Percentiles rank a stretch among this genome's conserved stretches.
These are phyloP conservation scores for Varanus komodoensis DNA, from an alignment of 2,113 vertebrate species.

Conservation along the genomic window DNA sequence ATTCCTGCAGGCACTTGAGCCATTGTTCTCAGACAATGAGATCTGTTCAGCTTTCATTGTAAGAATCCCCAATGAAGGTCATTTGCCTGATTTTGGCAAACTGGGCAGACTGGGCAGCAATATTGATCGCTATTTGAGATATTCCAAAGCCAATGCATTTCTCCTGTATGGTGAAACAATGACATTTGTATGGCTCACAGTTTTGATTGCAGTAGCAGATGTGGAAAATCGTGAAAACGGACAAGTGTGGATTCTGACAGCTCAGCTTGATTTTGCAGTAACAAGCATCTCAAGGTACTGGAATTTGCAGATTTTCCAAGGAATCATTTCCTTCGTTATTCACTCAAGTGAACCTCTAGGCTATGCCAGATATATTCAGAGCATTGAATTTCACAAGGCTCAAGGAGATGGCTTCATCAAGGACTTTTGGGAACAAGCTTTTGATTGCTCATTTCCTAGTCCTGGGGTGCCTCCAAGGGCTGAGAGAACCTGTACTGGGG, in stretches of 20 bases:
- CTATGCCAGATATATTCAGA: not conserved
- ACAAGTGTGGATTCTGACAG: not conserved
- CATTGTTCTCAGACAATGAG: too few relatives aligned
- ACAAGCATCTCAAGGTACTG: not conserved
- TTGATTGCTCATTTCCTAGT: not conserved
- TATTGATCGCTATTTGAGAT: not conserved
- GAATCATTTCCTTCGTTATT: not conserved
- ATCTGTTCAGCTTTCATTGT: not conserved
- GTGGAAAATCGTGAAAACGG: not conserved
- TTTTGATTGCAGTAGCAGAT: not conserved
- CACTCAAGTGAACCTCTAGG: not conserved
- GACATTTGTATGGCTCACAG: not conserved
- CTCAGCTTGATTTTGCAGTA: not conserved
- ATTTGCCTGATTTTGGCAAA: too few relatives aligned
- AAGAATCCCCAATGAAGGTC: not conserved
- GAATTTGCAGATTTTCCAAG: not conserved
- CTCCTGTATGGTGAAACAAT: not conserved
- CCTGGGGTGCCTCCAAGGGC: not conserved
- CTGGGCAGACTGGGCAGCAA: not conserved
- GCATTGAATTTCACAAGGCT: too few relatives aligned
- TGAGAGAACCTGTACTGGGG: not conserved
- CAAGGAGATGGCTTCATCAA: slow-evolving; percentile 6
- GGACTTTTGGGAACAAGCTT: slow-evolving; percentile 15
- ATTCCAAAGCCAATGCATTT: not conserved
- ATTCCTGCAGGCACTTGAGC: not conserved